Evolutionary conservation across 2,888 invertebrate genomes (phyloP).

Genomic region (Lepidochrysops patricia): DNA sequence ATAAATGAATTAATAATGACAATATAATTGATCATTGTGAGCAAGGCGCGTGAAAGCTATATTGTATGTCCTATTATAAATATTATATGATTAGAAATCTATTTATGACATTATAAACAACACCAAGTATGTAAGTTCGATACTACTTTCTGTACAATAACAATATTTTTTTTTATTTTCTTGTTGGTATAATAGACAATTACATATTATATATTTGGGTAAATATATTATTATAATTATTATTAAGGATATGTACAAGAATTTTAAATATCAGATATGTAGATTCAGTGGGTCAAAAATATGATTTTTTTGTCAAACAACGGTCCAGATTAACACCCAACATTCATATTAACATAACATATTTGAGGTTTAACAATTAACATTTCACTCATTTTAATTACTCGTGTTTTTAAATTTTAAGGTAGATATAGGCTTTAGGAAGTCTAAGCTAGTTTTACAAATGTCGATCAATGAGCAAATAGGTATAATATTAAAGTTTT

Average conservation of each 20-base stretch:
- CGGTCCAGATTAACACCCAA: too few species aligned
- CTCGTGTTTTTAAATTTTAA: too few species aligned
- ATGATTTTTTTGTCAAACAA: neutral
- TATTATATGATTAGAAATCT: neutral
- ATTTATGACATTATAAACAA: neutral
- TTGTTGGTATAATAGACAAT: neutral
- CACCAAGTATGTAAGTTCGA: too few species aligned
- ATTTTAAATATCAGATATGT: slow-evolving; percentile 2
- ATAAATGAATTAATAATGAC: too few species aligned
- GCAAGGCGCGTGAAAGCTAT: neutral
- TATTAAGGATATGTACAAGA: slow-evolving; percentile 7
- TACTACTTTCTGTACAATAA: neutral
- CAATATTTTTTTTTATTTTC: neutral
- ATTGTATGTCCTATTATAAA: neutral
- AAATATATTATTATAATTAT: neutral
- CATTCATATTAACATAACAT: too few species aligned
- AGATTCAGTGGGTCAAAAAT: neutral
- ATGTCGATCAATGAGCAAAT: neutral
- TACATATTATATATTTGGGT: neutral
- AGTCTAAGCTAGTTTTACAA: neutral
- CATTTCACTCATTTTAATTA: too few species aligned
- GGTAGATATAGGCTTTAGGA: neutral
- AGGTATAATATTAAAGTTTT: too few species aligned
- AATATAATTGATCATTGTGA: neutral
- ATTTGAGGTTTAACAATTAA: too few species aligned